Evolutionary conservation across 23 tunicate genomes (phyloP).

Genomic region (Halocynthia roretzi): DNA sequence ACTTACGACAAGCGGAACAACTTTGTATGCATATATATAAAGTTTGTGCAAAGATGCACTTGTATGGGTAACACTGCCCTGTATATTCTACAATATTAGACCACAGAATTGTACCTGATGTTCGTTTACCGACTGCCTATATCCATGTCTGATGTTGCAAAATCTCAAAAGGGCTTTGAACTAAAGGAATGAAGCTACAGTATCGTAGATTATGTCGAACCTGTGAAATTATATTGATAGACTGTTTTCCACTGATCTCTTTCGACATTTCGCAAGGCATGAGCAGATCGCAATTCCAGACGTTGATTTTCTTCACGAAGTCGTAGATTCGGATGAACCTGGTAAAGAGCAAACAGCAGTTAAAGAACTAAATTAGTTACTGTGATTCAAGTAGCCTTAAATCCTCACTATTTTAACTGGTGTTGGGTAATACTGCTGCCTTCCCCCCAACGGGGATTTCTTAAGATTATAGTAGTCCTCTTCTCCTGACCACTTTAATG

Average conservation of each 20-base stretch:
- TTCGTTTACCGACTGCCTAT: too few relatives aligned
- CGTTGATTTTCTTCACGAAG: slow-evolving; percentile 72
- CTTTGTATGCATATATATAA: too few relatives aligned
- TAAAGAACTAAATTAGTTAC: background rate
- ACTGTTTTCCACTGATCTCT: slow-evolving; percentile 79
- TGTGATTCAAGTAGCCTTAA: background rate
- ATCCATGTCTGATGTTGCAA: too few relatives aligned
- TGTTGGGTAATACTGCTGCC: slow-evolving; percentile 76
- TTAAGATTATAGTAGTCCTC: slow-evolving; percentile 61
- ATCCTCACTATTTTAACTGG: slow-evolving; percentile 66
- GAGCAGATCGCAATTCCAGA: slow-evolving; percentile 66
- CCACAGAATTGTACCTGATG: too few relatives aligned
- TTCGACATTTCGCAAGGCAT: slow-evolving; percentile 82
- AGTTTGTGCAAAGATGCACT: too few relatives aligned
- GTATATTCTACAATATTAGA: too few relatives aligned
- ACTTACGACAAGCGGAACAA: too few relatives aligned
- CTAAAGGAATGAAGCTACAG: too few relatives aligned
- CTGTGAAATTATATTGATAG: slow-evolving; percentile 84
- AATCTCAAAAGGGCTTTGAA: too few relatives aligned
- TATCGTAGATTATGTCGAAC: slow-evolving; percentile 8
- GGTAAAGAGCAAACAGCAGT: background rate
- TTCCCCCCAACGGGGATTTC: slow-evolving; percentile 75
- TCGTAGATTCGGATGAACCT: slow-evolving; percentile 84
- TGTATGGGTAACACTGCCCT: too few relatives aligned
- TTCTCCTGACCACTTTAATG: slow-evolving; percentile 72